Evolutionary conservation across 2,797 vertebrate genomes (phyloP), one percentile per base, ranked within the genome.

Genomic region (Loris lydekkerianus): DNA sequence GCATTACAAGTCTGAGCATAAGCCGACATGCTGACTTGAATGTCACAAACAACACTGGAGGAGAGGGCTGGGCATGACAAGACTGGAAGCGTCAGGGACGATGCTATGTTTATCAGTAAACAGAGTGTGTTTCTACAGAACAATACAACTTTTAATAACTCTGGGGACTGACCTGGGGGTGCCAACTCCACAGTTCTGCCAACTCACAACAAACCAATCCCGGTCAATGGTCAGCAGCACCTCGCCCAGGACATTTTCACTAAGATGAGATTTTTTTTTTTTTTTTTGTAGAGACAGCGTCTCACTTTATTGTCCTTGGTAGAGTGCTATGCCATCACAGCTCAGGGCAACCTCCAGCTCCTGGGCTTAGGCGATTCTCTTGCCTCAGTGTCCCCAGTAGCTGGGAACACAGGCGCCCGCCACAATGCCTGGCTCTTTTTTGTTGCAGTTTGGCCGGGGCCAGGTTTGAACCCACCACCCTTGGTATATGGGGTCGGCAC

Each of bases 1-100:
- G 2, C 0, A 5, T 46, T 93, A 92, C 95, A 96, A 96, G 97
- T 97, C 96, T 70, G 78, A 70, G 95, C 97, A 91, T 3, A 81
- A 65, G 34, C 87, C 2, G 0, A 5, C 2, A 43, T 34, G 93
- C 43, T 63, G 93, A 60, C 29, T 88, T 37, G 83, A 69, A 37
- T 2, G 82, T 5, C 10, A 0, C 15, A 8, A 65, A 49, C 43
- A 29, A 87, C 56, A 11, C 23, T 7, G 15, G 80, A 37, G 94
- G 78, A 18, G 53, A 29, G 77, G 18, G 90, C 46, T 0, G 46
- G 83, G 49, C 49, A 2, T 0, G 21, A 21, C n/a, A 7, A 21
- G 65, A 15, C 0, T 0, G 25, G 88, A 10, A 27, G 2, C 1
- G 13, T n/a, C 65, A 3, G 0, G 40, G 0, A 3, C 21, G 0